Evolutionary conservation across 2,113 vertebrate genomes (phyloP), one percentile per base, ranked within the genome.

Genomic region (Theristicus caerulescens): DNA sequence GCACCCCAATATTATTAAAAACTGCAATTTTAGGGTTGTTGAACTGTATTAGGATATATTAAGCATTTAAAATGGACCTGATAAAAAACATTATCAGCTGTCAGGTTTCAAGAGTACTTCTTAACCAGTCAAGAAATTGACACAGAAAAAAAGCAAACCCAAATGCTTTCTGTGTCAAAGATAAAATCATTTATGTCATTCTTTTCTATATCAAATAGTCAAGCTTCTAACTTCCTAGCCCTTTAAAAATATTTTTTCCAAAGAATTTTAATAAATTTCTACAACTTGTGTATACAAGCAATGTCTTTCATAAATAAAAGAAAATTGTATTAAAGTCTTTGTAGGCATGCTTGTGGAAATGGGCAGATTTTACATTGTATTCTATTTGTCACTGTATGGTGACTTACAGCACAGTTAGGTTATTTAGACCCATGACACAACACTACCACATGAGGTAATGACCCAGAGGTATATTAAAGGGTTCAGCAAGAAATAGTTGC

Each of bases 361-460:
- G 0, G 10, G 44, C 7, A 27, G 0, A 64, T 73, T 89, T 70
- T 83, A 38, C 10, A 16, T 6, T 10, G 3, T 31, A n/a, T 36
- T 86, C 16, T 65, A 1, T 61, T 78, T 78, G 7, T 61, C 10
- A 57, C 12, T 54, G 0, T 40, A 42, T 16, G 7, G 20, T 61
- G 19, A n/a, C 19, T 62, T 71, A 59, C 3, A 44, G 19, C 13
- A 89, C 70, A 94, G 6, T 5, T 25, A n/a, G 9, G 5, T 21
- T 66, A 12, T 79, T 82, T 46, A 82, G 16, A 62, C 1, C 22
- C 16, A 11, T 32, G 42, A 21, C 59, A 79, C 34, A 74, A 22
- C 3, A 32, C 9, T 25, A 16, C 5, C 7, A 8, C 8, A 22
- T 27, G 26, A 88, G 6, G 38, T 14, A 36, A 55, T 32, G 13